Conservation (phyloP, 2,797 vertebrate species). For the Oreortyx pictus region DNA sequence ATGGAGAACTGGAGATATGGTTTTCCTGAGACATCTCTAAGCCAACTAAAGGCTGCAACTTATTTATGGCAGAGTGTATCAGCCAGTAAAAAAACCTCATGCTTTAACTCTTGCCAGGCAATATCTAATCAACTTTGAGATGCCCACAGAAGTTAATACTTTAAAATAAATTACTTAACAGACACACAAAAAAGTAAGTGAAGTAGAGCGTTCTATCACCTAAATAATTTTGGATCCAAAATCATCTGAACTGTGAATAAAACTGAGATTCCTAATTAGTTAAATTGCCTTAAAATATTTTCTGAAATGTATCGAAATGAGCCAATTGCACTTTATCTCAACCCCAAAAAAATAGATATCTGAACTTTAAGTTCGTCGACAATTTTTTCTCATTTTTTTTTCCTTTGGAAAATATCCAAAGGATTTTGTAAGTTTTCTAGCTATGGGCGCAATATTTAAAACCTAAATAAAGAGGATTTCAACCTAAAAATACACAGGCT, state of each 20-base stretch:
- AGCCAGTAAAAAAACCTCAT: background rate
- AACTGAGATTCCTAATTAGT: background rate
- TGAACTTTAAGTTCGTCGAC: background rate
- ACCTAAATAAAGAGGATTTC: background rate
- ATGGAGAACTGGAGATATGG: rapidly evolving
- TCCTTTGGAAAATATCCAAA: background rate
- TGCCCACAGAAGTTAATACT: background rate
- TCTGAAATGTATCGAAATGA: background rate
- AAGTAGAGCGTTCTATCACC: background rate
- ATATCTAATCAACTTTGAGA: background rate
- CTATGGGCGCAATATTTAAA: background rate
- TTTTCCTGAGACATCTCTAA: background rate
- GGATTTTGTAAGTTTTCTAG: background rate
- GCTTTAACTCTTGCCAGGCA: background rate
- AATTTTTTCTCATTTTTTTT: background rate
- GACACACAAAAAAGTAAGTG: rapidly evolving
- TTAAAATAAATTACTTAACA: background rate
- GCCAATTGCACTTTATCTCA: background rate
- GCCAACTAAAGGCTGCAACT: background rate
- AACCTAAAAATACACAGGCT: background rate
- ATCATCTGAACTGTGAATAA: background rate
- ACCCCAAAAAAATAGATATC: background rate
- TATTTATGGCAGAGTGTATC: background rate
- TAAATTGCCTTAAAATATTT: background rate
- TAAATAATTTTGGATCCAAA: background rate